Conservation (phyloP, 2,888 invertebrate species). For the Clunio marinus region DNA sequence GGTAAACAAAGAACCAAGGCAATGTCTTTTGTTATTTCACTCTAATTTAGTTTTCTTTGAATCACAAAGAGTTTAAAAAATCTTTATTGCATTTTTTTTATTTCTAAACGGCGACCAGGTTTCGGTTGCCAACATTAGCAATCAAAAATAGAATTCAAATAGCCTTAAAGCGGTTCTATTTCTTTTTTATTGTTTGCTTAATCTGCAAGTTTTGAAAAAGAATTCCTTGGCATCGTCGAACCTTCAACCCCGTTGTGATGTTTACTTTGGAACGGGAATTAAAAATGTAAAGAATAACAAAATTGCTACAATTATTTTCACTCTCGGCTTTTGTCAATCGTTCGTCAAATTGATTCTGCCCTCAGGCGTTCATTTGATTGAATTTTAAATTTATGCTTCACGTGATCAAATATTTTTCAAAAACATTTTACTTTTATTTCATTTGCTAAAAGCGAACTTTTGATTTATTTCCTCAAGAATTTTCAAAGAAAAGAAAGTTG, state of each 20-base stretch:
- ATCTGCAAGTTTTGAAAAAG: background rate
- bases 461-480: conserved; percentile 5
- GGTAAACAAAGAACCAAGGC: conserved; percentile 24
- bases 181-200: background rate
- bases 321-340: background rate
- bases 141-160: conserved; percentile 31
- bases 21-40: background rate
- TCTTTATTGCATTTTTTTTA: background rate
- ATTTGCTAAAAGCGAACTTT: background rate
- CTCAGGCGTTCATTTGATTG: background rate
- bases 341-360: background rate
- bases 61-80: conserved; percentile 1
- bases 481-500: background rate
- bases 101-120: background rate
- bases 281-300: background rate
- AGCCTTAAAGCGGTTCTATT: conserved; percentile 29
- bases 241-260: conserved; percentile 6
- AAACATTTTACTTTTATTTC: background rate
- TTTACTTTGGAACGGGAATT: background rate
- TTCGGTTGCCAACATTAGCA: background rate
- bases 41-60: conserved; percentile 7
- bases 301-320: background rate
- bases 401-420: background rate
- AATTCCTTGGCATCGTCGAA: background rate
- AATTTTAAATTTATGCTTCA: background rate